These are phyloP conservation scores for Calameuta filiformis DNA, from an alignment of 2,888 invertebrate genomes.

Conservation along the genomic window DNA sequence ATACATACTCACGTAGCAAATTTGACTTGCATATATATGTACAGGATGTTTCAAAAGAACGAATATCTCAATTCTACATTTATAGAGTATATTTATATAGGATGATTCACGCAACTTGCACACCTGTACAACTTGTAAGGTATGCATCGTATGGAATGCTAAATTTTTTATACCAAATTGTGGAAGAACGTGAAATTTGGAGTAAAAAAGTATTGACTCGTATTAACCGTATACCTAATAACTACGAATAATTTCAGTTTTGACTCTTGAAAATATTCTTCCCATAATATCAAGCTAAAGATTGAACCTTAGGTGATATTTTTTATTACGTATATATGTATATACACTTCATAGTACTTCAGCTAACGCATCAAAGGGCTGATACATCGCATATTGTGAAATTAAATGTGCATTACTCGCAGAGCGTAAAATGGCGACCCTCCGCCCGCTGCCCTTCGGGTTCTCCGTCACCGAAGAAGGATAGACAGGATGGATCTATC, in stretches of 20 bases:
- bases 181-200: no score
- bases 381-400: not conserved
- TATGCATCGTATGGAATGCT: no score
- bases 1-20: slow-evolving; percentile 41
- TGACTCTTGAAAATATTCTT: no score
- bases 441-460: not conserved
- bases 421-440: not conserved
- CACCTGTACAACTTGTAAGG: no score
- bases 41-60: not conserved
- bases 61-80: not conserved
- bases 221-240: no score
- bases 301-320: no score
- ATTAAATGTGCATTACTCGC: not conserved
- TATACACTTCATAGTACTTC: not conserved
- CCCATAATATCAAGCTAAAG: no score
- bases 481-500: not conserved
- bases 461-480: not conserved
- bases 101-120: no score
- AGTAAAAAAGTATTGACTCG: no score
- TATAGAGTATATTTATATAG: not conserved
- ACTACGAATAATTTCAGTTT: no score
- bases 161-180: no score
- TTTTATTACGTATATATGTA: not conserved
- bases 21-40: slow-evolving; percentile 12
- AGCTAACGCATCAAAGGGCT: not conserved